Evolutionary conservation across 2,113 vertebrate genomes (phyloP).

Genomic region (Cavia aperea): DNA sequence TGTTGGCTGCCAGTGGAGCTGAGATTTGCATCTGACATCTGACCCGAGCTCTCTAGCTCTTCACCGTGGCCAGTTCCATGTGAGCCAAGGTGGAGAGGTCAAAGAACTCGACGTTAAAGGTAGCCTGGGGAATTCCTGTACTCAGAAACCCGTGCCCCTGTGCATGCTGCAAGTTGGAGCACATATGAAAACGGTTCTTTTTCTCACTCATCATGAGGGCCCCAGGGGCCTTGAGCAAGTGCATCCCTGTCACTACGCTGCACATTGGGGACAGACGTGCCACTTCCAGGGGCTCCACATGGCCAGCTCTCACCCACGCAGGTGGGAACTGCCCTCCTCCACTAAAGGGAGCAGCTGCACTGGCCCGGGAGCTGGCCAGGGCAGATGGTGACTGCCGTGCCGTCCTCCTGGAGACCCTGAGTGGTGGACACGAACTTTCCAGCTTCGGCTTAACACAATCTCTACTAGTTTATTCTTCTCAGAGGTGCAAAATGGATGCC

Average conservation of each 20-base stretch:
- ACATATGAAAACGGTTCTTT: background rate
- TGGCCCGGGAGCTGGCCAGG: background rate
- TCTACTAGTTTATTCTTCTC: background rate
- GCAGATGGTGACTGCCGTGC: background rate
- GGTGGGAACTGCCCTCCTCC: background rate
- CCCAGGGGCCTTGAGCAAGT: background rate
- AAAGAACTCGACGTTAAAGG: background rate
- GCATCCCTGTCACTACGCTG: background rate
- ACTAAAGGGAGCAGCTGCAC: background rate
- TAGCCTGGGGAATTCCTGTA: constrained; percentile 27
- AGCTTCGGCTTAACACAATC: background rate
- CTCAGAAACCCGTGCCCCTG: background rate
- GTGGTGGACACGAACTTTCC: background rate
- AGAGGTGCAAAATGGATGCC: background rate
- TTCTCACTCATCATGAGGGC: background rate
- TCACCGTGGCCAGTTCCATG: background rate
- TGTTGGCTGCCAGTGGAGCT: background rate
- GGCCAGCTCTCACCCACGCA: background rate
- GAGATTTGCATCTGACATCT: constrained; percentile 8
- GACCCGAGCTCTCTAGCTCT: background rate
- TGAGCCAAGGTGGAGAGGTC: background rate
- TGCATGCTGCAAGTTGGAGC: background rate
- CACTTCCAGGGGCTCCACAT: background rate
- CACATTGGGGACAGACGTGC: accelerated
- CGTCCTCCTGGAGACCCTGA: background rate